These are phyloP conservation scores for Drymonia ruficornis DNA, from an alignment of 2,888 invertebrate species.

Conservation along the genomic window DNA sequence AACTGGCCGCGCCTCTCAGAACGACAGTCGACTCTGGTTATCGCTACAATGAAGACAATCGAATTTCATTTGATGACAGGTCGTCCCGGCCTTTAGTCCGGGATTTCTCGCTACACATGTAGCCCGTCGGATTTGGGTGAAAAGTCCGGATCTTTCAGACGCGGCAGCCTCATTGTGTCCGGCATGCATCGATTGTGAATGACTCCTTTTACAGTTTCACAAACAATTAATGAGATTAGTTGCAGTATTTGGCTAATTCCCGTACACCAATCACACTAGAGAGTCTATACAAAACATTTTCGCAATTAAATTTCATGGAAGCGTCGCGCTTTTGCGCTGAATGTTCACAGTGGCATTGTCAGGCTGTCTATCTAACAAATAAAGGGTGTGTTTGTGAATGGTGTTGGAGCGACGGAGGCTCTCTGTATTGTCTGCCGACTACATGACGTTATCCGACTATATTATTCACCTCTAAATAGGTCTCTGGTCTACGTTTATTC, in stretches of 20 bases:
- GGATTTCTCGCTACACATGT: too few relatives aligned
- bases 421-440: conserved; percentile 49
- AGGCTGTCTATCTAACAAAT: conserved; percentile 60
- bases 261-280: conserved; percentile 1
- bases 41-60: too few relatives aligned
- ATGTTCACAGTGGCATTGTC: conserved; percentile 52
- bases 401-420: conserved; percentile 57
- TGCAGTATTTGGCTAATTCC: background rate
- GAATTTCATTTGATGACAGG: too few relatives aligned
- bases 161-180: too few relatives aligned
- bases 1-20: too few relatives aligned
- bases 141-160: too few relatives aligned
- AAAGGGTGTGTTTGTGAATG: conserved; percentile 62
- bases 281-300: conserved; percentile 30
- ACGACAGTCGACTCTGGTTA: too few relatives aligned
- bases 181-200: too few relatives aligned
- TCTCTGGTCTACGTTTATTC: conserved; percentile 23
- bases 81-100: too few relatives aligned
- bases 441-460: conserved; percentile 47
- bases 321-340: conserved; percentile 42
- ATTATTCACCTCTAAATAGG: conserved; percentile 47
- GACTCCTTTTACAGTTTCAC: background rate
- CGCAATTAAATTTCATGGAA: conserved; percentile 53
- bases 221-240: background rate
- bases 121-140: too few relatives aligned